Conservation (phyloP, 1,140 invertebrate species). For the Aphidius ervi region DNA sequence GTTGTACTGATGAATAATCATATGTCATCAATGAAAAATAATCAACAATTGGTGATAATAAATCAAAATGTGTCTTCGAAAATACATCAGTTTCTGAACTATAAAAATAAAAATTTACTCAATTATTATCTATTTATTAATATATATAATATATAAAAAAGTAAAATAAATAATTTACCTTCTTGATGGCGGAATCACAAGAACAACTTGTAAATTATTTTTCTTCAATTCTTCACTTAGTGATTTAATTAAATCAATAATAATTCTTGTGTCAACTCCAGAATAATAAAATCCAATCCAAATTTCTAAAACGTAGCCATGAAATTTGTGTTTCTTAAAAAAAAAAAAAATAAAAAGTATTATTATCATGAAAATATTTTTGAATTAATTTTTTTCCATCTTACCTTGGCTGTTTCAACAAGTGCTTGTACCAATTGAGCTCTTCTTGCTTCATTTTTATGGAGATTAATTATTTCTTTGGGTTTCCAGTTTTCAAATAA, state of each 20-base stretch:
- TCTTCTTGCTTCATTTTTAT: constrained; percentile 58
- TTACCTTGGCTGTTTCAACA: constrained; percentile 58
- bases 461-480: constrained; percentile 63
- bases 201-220: constrained; percentile 63
- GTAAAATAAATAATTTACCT: constrained; percentile 49
- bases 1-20: constrained; percentile 81
- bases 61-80: constrained; percentile 70
- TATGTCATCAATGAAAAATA: constrained; percentile 94
- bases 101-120: constrained; percentile 22
- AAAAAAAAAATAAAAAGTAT: constrained; percentile 9
- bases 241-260: constrained; percentile 60
- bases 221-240: constrained; percentile 56
- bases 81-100: constrained; percentile 64
- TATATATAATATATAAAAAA: constrained; percentile 11
- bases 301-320: constrained; percentile 85
- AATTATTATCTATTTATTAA: constrained; percentile 10
- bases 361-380: background rate
- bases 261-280: constrained; percentile 60
- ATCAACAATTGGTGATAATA: constrained; percentile 70
- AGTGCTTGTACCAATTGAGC: constrained; percentile 59
- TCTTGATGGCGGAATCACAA: constrained; percentile 80
- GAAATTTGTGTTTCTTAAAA: constrained; percentile 62
- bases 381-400: constrained; percentile 37
- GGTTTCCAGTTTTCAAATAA: constrained; percentile 82
- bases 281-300: constrained; percentile 74